A percentile compares a stretch with the other conserved stretches of the same genome.
Evolutionary conservation across 2,888 invertebrate species (phyloP).

Genomic region (Pteria penguin): DNA sequence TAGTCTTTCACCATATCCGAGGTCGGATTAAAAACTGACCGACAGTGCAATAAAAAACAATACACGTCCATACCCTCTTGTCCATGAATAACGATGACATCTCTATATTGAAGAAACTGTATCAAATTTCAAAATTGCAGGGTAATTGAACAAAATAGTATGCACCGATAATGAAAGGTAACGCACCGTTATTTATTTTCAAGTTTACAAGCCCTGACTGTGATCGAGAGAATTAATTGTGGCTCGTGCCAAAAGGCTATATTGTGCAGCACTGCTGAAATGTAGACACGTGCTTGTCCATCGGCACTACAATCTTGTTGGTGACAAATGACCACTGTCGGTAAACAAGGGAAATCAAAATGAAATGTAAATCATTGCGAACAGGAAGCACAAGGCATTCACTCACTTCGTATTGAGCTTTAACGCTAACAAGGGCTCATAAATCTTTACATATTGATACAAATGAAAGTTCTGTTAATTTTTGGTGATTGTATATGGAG

Average conservation of each 20-base stretch:
- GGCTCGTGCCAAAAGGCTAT: neutral
- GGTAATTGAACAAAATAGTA: neutral
- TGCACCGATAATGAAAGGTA: neutral
- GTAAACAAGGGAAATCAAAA: neutral
- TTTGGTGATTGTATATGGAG: no score
- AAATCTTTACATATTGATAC: no score
- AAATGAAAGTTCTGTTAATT: no score
- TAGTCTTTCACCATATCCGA: no score
- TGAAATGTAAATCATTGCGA: neutral
- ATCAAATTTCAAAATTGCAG: neutral
- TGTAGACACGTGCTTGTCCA: neutral
- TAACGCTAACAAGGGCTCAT: no score
- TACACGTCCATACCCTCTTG: no score
- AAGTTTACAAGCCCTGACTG: neutral
- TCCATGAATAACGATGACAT: no score
- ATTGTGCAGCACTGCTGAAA: neutral
- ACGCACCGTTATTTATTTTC: neutral
- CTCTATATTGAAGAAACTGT: neutral
- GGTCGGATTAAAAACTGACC: no score
- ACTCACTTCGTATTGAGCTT: no score
- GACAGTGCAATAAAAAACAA: no score
- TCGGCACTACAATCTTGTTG: neutral
- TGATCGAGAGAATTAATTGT: neutral
- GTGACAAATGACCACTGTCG: neutral
- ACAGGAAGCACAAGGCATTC: neutral